A percentile compares a stretch with the other conserved stretches of the same genome.
Conservation (phyloP, 30 jellyfish, hydroid and myxozoan species). For the Turritopsis rubra region DNA sequence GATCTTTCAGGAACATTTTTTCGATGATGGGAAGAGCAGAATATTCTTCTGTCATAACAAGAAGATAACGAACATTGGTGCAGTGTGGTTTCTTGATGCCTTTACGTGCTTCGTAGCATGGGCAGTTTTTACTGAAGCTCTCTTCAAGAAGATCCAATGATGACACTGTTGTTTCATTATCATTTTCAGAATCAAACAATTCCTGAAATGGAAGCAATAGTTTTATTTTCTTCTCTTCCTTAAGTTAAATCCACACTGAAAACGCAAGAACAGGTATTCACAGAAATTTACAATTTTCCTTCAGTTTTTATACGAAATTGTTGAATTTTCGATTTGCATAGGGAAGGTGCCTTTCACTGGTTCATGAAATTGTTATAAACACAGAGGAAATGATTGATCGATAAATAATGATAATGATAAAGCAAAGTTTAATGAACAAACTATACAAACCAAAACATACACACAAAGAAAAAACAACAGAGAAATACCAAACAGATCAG, state of each 20-base stretch:
- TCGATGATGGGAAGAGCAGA: constrained; percentile 73
- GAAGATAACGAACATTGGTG: constrained; percentile 42
- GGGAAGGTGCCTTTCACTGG: too few species aligned
- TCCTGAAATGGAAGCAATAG: not conserved
- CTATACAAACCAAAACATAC: not conserved
- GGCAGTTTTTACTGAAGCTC: constrained; percentile 11
- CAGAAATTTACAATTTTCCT: too few species aligned
- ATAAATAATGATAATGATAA: too few species aligned
- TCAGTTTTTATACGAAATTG: too few species aligned
- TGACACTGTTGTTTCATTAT: not conserved
- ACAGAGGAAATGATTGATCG: too few species aligned
- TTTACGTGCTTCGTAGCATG: constrained; percentile 7
- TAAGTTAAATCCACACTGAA: too few species aligned
- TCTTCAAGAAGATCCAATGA: constrained; percentile 9
- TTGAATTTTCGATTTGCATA: not conserved
- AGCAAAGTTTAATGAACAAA: not conserved
- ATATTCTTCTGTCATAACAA: constrained; percentile 63
- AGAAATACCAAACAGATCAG: too few species aligned
- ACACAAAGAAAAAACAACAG: too few species aligned
- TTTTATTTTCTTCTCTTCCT: too few species aligned
- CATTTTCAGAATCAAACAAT: not conserved
- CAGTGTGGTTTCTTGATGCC: constrained; percentile 7
- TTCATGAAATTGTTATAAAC: too few species aligned
- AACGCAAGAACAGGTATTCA: too few species aligned
- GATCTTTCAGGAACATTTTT: constrained; percentile 38